Evolutionary conservation across 2,797 vertebrate genomes (phyloP).

Genomic region (Podarcis siculus): DNA sequence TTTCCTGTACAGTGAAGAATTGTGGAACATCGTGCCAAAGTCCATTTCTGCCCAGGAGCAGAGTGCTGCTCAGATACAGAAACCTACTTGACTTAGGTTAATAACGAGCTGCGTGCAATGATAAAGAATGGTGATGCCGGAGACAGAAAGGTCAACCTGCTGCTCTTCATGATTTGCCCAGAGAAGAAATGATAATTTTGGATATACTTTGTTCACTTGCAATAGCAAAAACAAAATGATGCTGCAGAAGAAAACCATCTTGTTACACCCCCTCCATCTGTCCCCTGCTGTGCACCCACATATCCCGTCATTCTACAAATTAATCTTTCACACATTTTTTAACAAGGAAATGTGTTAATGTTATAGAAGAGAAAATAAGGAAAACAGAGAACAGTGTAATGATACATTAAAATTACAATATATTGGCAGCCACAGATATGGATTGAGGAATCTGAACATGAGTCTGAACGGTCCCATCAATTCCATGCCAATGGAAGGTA

Average conservation of each 20-base stretch:
- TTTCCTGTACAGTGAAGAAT: slow-evolving; percentile 16
- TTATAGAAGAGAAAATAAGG: slow-evolving; percentile 84
- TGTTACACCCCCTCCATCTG: slow-evolving; percentile 84
- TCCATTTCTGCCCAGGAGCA: slow-evolving; percentile 37
- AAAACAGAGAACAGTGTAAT: slow-evolving; percentile 84
- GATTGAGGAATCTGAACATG: slow-evolving; percentile 78
- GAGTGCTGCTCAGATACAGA: slow-evolving; percentile 37
- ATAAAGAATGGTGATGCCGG: not conserved
- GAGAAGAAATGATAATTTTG: slow-evolving; percentile 71
- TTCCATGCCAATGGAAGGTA: slow-evolving; percentile 78
- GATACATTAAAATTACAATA: slow-evolving; percentile 86
- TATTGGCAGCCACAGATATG: slow-evolving; percentile 79
- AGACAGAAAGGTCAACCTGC: slow-evolving; percentile 59
- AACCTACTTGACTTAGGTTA: slow-evolving; percentile 13
- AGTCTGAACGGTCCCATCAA: slow-evolving; percentile 81
- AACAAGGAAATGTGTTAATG: slow-evolving; percentile 84
- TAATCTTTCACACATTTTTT: slow-evolving; percentile 87
- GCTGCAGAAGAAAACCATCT: slow-evolving; percentile 82
- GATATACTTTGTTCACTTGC: slow-evolving; percentile 78
- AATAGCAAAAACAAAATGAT: slow-evolving; percentile 81
- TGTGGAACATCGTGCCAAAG: not conserved
- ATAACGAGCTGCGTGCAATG: slow-evolving; percentile 26
- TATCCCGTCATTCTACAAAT: slow-evolving; percentile 83
- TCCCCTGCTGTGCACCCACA: slow-evolving; percentile 81
- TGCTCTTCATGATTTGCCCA: slow-evolving; percentile 61